Evolutionary conservation across 2,113 vertebrate genomes (phyloP), one percentile per base, ranked within the genome.

Genomic region (Cynopterus brachyotis): DNA sequence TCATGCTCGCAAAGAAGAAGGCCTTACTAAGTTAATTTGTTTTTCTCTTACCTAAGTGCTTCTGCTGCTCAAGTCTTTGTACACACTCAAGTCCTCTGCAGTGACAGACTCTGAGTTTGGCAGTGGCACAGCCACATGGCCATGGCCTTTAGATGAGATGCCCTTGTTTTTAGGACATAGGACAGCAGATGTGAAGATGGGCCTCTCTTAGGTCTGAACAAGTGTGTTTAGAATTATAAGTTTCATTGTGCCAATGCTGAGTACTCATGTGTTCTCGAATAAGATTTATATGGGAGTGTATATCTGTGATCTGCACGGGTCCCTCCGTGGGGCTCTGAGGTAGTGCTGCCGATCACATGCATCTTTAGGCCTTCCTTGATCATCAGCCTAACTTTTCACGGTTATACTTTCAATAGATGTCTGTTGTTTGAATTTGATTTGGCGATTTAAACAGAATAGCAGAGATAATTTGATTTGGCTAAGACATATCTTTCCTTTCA

Each of bases 351-450:
- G 17, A 30, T n/a, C 66, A 12, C 32, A 3, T 50, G 50, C 15
- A 19, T 19, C 8, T 32, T 55, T 19, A n/a, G 81, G 78, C 45
- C 37, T 59, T 8, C 6, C 35, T 20, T 75, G 72, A 30, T 66
- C 9, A 10, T 30, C n/a, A 6, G n/a, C 47, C 20, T 83, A 3
- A 28, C 40, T 79, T 82, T 82, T 45, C 13, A 76, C 47, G 78
- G 12, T 55, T 87, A 15, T 26, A 20, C 19, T 89, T 91, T 73
- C n/a, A 76, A 13, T 62, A 87, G 80, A 40, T 84, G 4, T 45
- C 47, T 66, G 28, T 32, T 42, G 50, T 64, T 91, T 92, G 50
- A 53, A 70, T 85, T 88, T 70, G 83, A 85, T 75, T 92, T 92
- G 87, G 37, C 92, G 42, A 50, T 88, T 88, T 66, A 82, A 70